Conservation (phyloP, 1,140 invertebrate species). For the Catajapyx aquilonaris region DNA sequence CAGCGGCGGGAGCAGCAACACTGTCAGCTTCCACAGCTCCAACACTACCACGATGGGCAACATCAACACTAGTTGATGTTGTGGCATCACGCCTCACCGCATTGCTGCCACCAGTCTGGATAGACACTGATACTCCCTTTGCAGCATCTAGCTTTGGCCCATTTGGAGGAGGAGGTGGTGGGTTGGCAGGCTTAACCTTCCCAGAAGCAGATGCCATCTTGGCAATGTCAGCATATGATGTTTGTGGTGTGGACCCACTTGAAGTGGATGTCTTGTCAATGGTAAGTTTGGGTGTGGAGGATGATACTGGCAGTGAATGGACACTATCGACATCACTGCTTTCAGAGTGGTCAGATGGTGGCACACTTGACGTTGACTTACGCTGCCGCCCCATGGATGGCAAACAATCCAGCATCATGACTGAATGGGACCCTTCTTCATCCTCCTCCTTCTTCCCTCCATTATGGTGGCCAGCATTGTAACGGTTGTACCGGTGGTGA, state of each 20-base stretch:
- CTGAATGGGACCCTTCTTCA: slow-evolving; percentile 6
- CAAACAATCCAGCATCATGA: background rate
- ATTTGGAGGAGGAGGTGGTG: background rate
- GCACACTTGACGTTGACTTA: slow-evolving; percentile 33
- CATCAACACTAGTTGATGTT: background rate
- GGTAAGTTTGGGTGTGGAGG: slow-evolving; percentile 22
- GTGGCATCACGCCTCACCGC: background rate
- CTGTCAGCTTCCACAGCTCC: no score
- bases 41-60: no score
- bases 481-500: background rate
- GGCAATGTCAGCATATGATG: slow-evolving; percentile 52
- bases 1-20: background rate
- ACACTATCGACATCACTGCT: slow-evolving; percentile 45
- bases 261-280: slow-evolving; percentile 17
- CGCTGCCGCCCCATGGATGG: slow-evolving; percentile 16
- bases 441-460: slow-evolving; percentile 9
- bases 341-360: slow-evolving; percentile 48
- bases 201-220: slow-evolving; percentile 22
- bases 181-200: background rate
- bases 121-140: background rate
- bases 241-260: slow-evolving; percentile 31
- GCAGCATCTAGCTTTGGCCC: background rate
- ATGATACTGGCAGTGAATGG: slow-evolving; percentile 41
- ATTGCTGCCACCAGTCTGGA: background rate
- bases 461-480: slow-evolving; percentile 11